phyloP scores from a whole-genome alignment of 2,888 invertebrate genomes.

The Euzetes globulus region DNA sequence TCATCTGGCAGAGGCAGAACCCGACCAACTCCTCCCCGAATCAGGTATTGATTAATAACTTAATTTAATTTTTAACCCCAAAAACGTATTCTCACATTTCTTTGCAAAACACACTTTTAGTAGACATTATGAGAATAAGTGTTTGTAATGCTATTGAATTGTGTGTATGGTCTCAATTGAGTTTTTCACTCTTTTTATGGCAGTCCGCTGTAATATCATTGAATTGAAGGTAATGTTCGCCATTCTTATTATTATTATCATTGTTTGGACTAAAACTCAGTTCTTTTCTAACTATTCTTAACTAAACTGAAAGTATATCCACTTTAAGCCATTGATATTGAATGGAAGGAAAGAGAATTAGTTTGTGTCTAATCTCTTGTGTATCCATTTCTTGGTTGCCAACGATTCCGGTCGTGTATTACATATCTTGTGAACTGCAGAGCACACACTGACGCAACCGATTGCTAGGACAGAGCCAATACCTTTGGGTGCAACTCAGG shows the following conservation, averaged over 20 bases:
- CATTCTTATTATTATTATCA: conserved; percentile 5
- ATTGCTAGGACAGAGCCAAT: conserved; percentile 18
- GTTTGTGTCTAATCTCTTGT: conserved; percentile 13
- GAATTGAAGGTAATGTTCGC: not conserved
- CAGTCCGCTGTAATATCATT: not conserved
- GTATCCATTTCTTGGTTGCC: not conserved
- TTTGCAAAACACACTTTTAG: not conserved
- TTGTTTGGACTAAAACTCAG: not conserved
- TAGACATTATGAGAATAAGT: not conserved
- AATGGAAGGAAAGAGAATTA: conserved; percentile 16
- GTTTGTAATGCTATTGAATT: not conserved
- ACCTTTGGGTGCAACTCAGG: conserved; percentile 23
- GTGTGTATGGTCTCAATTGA: too few relatives aligned
- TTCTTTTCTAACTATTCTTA: not conserved
- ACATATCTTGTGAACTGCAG: conserved; percentile 8
- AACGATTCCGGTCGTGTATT: conserved; percentile 1
- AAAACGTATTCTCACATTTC: not conserved
- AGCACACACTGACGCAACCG: not conserved
- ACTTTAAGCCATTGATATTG: conserved; percentile 8
- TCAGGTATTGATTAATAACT: not conserved
- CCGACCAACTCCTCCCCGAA: not conserved
- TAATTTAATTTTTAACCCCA: not conserved
- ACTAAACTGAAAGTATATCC: not conserved
- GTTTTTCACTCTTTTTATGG: not conserved
- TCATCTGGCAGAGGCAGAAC: not conserved